phyloP scores from a whole-genome alignment of 2,113 vertebrate species.

The Alethe diademata region DNA sequence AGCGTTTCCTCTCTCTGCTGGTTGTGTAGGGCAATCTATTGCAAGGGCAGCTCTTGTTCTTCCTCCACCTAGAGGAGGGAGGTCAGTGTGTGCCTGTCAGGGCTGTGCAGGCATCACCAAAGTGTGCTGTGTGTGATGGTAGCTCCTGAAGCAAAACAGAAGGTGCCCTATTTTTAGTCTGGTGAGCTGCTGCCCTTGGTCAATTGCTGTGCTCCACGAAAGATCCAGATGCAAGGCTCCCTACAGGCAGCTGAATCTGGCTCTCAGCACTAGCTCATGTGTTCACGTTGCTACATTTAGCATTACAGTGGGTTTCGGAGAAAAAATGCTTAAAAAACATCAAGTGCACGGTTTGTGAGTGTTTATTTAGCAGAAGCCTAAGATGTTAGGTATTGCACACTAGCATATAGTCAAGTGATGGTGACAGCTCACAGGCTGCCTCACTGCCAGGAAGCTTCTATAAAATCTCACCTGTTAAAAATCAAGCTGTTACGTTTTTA shows the following conservation, averaged over 20 bases:
- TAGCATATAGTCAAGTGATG: neutral
- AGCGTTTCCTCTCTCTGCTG: neutral
- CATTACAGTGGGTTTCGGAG: neutral
- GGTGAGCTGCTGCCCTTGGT: slow-evolving; percentile 23
- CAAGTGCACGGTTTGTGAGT: neutral
- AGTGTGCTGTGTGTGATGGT: slow-evolving; percentile 14
- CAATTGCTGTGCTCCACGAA: neutral
- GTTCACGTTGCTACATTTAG: slow-evolving; percentile 8
- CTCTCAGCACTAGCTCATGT: neutral
- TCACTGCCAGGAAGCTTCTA: neutral
- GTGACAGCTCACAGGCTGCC: neutral
- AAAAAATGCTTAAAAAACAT: neutral
- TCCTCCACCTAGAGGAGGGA: neutral
- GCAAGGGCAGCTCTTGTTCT: neutral
- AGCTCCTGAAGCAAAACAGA: slow-evolving; percentile 64
- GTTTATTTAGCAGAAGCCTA: neutral
- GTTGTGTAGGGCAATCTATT: neutral
- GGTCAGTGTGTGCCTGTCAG: neutral
- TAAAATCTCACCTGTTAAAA: neutral
- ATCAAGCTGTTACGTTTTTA: neutral
- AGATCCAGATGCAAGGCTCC: slow-evolving; percentile 54
- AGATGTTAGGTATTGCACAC: neutral
- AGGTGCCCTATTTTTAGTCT: slow-evolving; percentile 71
- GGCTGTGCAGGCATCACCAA: neutral
- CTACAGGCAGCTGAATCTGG: slow-evolving; percentile 41